Conservation (phyloP, 2,113 vertebrate genomes). For the Peromyscus leucopus region DNA sequence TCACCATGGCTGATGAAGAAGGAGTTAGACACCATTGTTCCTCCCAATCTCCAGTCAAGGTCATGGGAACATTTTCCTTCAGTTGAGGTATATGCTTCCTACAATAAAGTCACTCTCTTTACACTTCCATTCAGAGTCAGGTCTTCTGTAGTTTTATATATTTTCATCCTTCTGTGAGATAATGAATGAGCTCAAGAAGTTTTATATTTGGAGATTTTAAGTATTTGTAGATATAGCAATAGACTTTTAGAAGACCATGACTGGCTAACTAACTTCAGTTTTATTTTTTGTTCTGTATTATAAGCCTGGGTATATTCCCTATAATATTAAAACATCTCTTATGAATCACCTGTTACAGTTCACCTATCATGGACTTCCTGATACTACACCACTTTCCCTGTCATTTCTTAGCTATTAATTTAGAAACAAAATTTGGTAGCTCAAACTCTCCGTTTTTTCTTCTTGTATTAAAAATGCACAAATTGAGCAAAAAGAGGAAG, state of each 20-base stretch:
- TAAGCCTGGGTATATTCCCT: conserved; percentile 19
- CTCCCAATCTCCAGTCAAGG: conserved; percentile 89
- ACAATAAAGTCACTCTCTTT: neutral
- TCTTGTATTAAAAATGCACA: conserved; percentile 11
- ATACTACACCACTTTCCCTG: neutral
- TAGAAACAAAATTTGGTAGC: neutral
- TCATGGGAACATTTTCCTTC: conserved; percentile 87
- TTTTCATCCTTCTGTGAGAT: conserved; percentile 1
- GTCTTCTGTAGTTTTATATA: neutral
- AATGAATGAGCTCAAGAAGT: neutral
- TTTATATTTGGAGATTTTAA: conserved; percentile 28
- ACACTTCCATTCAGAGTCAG: neutral
- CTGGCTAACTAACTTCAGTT: conserved; percentile 17
- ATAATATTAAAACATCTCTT: neutral
- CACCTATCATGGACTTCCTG: neutral
- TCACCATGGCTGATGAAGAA: conserved; percentile 91
- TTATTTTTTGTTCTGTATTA: neutral
- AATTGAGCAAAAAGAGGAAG: neutral
- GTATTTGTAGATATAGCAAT: neutral
- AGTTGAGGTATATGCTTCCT: conserved; percentile 87
- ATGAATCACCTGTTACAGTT: neutral
- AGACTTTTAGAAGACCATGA: neutral
- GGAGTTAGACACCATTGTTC: conserved; percentile 89
- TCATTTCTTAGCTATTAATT: neutral
- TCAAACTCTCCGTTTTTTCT: neutral